Evolutionary conservation across 2,797 vertebrate species (phyloP).

Genomic region (Trichosurus vulpecula): DNA sequence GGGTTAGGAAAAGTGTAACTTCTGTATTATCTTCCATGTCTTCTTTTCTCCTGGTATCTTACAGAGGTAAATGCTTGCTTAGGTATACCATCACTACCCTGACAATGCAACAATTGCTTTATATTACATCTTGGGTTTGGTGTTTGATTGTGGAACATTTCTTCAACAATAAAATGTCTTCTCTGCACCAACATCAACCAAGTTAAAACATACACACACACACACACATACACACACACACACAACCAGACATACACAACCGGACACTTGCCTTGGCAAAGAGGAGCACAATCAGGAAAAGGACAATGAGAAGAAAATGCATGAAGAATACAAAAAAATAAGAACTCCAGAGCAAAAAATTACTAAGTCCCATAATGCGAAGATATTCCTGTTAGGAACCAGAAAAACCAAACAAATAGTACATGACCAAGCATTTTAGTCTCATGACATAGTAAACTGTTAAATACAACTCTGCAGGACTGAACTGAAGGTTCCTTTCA

Average conservation of each 20-base stretch:
- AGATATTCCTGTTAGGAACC: slow-evolving; percentile 93
- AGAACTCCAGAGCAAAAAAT: slow-evolving; percentile 95
- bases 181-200: no score
- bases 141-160: no score
- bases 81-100: no score
- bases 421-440: neutral
- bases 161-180: no score
- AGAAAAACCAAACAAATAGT: slow-evolving; percentile 46
- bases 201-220: neutral
- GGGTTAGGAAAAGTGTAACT: no score
- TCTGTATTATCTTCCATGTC: no score
- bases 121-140: no score
- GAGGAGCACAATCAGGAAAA: slow-evolving; percentile 92
- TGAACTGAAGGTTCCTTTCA: neutral
- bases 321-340: slow-evolving; percentile 97
- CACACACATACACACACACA: no score
- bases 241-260: no score
- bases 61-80: no score
- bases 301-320: slow-evolving; percentile 91
- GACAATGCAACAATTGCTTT: no score
- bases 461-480: slow-evolving; percentile 37
- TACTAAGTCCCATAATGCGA: slow-evolving; percentile 97
- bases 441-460: slow-evolving; percentile 30
- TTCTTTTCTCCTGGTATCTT: no score
- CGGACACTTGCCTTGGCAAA: slow-evolving; percentile 89